Evolutionary conservation across 2,888 invertebrate species (phyloP).

Genomic region (Carterocephalus palaemon): DNA sequence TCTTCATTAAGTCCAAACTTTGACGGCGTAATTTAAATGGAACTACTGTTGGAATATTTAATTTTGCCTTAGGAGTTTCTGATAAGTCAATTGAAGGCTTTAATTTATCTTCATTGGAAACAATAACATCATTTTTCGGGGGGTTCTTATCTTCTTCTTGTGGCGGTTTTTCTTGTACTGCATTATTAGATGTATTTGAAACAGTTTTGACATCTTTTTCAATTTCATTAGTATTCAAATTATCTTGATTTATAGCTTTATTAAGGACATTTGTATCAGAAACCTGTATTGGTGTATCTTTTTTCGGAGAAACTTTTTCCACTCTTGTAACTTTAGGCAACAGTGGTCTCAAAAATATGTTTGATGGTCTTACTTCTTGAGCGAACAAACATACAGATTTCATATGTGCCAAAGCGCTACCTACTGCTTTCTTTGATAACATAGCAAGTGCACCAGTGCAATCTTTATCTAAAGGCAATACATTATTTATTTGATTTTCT

Average conservation of each 20-base stretch:
- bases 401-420: conserved; percentile 55
- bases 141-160: conserved; percentile 1
- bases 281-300: conserved; percentile 38
- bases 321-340: conserved; percentile 51
- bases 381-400: conserved; percentile 44
- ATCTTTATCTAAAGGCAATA: conserved; percentile 49
- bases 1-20: conserved; percentile 65
- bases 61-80: conserved; percentile 38
- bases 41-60: conserved; percentile 45
- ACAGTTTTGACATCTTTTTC: background rate
- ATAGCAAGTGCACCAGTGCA: conserved; percentile 59
- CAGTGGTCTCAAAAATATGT: conserved; percentile 62
- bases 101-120: background rate
- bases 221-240: background rate
- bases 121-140: background rate
- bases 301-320: conserved; percentile 64
- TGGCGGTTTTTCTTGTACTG: conserved; percentile 1
- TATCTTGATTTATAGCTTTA: conserved; percentile 2
- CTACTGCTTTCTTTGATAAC: conserved; percentile 58
- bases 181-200: conserved; percentile 4
- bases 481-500: conserved; percentile 49
- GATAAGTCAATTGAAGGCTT: conserved; percentile 10
- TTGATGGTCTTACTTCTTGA: conserved; percentile 43
- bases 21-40: conserved; percentile 62
- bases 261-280: background rate